Conservation (phyloP, 2,888 invertebrate species). For the Oscheius sp. region DNA sequence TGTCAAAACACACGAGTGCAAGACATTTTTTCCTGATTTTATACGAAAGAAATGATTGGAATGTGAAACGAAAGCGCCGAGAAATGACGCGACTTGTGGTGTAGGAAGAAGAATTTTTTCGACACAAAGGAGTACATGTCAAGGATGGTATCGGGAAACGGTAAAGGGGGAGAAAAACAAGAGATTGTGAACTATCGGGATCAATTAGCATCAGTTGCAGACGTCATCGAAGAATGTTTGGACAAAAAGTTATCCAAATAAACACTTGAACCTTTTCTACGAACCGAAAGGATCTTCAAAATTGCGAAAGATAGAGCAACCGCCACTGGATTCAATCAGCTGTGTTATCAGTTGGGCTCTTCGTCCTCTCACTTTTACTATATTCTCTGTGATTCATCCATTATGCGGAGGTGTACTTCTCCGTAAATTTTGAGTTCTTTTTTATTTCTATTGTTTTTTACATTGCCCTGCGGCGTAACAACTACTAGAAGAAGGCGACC, state of each 20-base stretch:
- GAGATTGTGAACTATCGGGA: background rate
- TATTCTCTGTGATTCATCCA: conserved; percentile 16
- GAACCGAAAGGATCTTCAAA: background rate
- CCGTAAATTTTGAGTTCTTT: background rate
- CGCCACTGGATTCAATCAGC: background rate
- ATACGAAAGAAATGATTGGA: conserved; percentile 20
- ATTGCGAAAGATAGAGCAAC: conserved; percentile 2
- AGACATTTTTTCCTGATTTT: background rate
- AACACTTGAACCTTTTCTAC: conserved; percentile 21
- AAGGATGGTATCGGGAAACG: no score
- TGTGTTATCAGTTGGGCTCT: background rate
- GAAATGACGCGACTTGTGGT: conserved; percentile 5
- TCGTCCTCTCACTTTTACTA: background rate
- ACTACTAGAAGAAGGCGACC: conserved; percentile 32
- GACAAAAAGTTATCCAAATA: conserved; percentile 27
- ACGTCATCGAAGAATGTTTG: conserved; percentile 28
- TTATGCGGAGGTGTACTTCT: conserved; percentile 15
- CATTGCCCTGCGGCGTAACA: conserved; percentile 15
- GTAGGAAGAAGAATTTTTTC: background rate
- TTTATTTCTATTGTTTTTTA: background rate
- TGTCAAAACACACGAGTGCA: no score
- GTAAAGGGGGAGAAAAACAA: background rate
- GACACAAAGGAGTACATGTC: background rate
- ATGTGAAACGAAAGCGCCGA: conserved; percentile 5
- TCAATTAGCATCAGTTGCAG: conserved; percentile 25